phyloP scores from a whole-genome alignment of 23 tunicate species.

The Aplidium turbinatum region DNA sequence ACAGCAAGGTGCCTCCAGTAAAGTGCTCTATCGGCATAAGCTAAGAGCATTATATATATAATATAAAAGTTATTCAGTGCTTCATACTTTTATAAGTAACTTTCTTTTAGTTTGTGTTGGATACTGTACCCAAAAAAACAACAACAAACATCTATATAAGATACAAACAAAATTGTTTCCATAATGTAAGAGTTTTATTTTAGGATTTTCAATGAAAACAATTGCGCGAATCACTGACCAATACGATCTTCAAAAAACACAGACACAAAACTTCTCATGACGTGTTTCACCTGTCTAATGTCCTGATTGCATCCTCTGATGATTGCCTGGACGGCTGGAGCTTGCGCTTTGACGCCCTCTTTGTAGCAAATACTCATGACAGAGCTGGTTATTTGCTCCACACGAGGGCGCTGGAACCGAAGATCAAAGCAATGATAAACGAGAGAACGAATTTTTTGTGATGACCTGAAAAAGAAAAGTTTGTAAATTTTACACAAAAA shows the following conservation, averaged over 20 bases:
- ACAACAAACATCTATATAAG: no score
- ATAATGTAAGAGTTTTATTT: no score
- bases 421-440: conserved; percentile 88
- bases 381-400: conserved; percentile 84
- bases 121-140: no score
- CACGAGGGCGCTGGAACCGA: conserved; percentile 92
- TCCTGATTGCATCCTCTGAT: conserved; percentile 95
- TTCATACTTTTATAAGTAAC: neutral
- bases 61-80: neutral
- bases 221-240: no score
- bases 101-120: no score
- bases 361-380: conserved; percentile 91
- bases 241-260: no score
- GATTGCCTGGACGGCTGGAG: conserved; percentile 85
- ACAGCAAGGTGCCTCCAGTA: no score
- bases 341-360: conserved; percentile 78
- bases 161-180: no score
- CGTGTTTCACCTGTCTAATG: conserved; percentile 58
- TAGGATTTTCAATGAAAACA: no score
- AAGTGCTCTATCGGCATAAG: no score
- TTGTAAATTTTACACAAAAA: no score
- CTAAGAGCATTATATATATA: neutral
- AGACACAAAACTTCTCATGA: neutral
- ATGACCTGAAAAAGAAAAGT: conserved; percentile 48
- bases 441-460: conserved; percentile 89